phyloP scores from a whole-genome alignment of 2,797 vertebrate species.

The Florisuga fusca region DNA sequence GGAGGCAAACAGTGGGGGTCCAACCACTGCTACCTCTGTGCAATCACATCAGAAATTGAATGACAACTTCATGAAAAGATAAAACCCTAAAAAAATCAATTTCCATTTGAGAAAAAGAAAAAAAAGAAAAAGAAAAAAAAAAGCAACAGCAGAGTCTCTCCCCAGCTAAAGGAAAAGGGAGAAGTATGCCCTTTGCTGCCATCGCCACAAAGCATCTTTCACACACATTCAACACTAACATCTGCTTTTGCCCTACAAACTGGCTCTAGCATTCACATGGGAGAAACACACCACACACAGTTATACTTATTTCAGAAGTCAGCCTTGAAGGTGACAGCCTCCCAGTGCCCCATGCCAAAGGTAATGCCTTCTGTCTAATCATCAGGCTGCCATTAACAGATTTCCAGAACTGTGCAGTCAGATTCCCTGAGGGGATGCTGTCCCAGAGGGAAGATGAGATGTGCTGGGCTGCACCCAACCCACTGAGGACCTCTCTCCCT shows the following conservation, averaged over 20 bases:
- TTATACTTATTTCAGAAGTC: neutral
- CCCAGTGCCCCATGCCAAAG: fast-evolving
- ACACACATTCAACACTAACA: neutral
- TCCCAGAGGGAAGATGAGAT: neutral
- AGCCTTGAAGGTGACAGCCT: neutral
- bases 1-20: neutral
- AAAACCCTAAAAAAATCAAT: neutral
- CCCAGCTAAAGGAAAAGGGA: neutral
- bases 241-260: neutral
- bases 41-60: constrained; percentile 41
- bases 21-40: neutral
- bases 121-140: neutral
- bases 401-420: neutral
- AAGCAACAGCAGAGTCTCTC: neutral
- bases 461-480: neutral
- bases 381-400: neutral
- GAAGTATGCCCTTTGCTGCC: neutral
- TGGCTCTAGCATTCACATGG: neutral
- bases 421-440: neutral
- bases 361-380: neutral
- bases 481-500: neutral
- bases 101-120: neutral
- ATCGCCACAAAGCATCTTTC: neutral
- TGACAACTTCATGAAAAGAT: neutral
- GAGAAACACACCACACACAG: neutral